phyloP scores from a whole-genome alignment of 2,113 vertebrate genomes.

The Bambusicola thoracicus region DNA sequence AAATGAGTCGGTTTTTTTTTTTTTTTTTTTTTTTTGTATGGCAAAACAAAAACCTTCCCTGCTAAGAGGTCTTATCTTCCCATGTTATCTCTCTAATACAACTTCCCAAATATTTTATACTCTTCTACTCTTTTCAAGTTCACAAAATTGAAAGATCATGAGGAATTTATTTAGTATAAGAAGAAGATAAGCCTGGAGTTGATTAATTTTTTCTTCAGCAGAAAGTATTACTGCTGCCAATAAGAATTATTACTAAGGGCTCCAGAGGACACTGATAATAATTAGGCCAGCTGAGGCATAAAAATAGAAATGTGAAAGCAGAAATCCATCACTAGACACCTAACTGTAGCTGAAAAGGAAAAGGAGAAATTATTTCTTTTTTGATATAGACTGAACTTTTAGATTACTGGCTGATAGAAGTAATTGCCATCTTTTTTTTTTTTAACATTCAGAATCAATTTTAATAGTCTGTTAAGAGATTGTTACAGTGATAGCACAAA shows the following conservation, averaged over 20 bases:
- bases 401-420: background rate
- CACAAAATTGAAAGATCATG: background rate
- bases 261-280: slow-evolving; percentile 1
- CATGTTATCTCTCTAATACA: background rate
- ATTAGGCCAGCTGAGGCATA: slow-evolving; percentile 8
- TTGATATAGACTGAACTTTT: background rate
- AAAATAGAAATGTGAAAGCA: background rate
- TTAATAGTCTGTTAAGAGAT: background rate
- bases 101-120: background rate
- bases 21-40: background rate
- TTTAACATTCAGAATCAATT: background rate
- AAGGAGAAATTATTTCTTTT: background rate
- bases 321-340: background rate
- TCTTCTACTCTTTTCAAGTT: background rate
- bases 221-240: slow-evolving; percentile 8
- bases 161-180: background rate
- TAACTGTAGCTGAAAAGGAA: background rate
- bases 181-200: slow-evolving; percentile 6
- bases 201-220: slow-evolving; percentile 12
- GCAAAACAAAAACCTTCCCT: background rate
- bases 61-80: background rate
- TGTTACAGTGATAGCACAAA: background rate
- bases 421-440: background rate
- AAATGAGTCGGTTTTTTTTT: too few species aligned
- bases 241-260: slow-evolving; percentile 13